Percentiles rank a stretch among this genome's conserved stretches.
These are phyloP conservation scores for Atethmia centrago DNA, from an alignment of 2,888 invertebrate species.

Conservation along the genomic window DNA sequence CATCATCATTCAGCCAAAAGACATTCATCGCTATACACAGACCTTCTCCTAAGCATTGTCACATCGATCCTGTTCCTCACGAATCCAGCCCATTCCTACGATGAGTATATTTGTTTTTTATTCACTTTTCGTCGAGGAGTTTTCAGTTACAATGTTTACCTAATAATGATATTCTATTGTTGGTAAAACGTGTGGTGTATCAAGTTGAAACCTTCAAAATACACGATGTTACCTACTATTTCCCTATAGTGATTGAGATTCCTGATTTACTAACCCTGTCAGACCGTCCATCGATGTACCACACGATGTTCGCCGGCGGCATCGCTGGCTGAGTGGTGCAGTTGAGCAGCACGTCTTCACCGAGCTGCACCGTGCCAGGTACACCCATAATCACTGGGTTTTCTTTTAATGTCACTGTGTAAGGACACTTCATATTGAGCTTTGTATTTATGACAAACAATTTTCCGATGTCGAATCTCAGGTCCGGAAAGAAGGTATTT, in stretches of 20 bases:
- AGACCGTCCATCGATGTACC: constrained; percentile 85
- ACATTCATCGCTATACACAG: neutral
- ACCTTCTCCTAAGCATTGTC: neutral
- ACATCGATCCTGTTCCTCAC: too few species aligned
- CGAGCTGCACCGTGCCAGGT: constrained; percentile 81
- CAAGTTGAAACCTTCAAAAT: neutral
- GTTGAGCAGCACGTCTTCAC: constrained; percentile 83
- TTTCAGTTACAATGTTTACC: too few species aligned
- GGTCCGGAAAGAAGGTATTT: too few species aligned
- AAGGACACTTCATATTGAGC: too few species aligned
- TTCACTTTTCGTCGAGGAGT: too few species aligned
- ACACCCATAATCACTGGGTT: constrained; percentile 81
- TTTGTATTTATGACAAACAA: too few species aligned
- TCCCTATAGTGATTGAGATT: neutral
- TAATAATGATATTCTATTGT: too few species aligned
- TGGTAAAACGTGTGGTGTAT: too few species aligned
- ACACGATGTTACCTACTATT: neutral
- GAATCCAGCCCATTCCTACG: too few species aligned
- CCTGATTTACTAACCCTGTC: constrained; percentile 76
- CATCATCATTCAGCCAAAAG: neutral
- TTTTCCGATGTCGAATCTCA: too few species aligned
- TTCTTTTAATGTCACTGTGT: constrained; percentile 81
- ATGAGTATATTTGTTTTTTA: too few species aligned
- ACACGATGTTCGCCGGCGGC: constrained; percentile 85
- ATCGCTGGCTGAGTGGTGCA: constrained; percentile 84